Evolutionary conservation across 1,140 invertebrate genomes (phyloP), one percentile per base, ranked within the genome.

Genomic region (Heliconius hewitsoni): DNA sequence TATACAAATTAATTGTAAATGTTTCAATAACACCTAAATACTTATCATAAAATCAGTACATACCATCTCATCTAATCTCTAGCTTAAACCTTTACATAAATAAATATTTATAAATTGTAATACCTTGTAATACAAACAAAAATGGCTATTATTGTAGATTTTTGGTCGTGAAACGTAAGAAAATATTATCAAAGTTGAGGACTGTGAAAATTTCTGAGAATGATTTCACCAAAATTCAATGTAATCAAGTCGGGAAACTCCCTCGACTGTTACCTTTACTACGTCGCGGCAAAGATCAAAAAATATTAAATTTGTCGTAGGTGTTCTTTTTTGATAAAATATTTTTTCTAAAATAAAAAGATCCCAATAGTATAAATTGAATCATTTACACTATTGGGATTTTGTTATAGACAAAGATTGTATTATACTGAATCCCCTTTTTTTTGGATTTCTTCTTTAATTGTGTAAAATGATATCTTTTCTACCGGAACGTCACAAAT

Each of bases 191-290:
- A 79, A 79, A 79, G 77, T 79, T 66, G 46, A 73, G 30, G 52
- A 42, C 42, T 74, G 55, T 37, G 77, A 66, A 78, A 78, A 79
- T 74, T 74, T 52, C 78, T 57, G 83, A 80, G 80, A 82, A 81
- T 82, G 78, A 80, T 79, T 83, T 73, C 73, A 75, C 80, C 81
- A 77, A 82, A 83, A 84, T 81, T 83, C 83, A 81, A 82, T 84
- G 82, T 85, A 86, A 84, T 85, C 81, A 86, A 85, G 75, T 55
- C 73, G 70, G 70, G 76, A 71, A 82, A 82, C 71, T 80, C 76
- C 78, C 73, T 71, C 77, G 30, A 37, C 57, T 52, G 71, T 52
- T 71, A 79, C 57, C 23, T 79, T 75, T 70, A 73, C 72, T 73
- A 78, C 77, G 16, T 55, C 71, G 74, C 23, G 74, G n/a, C 74